Evolutionary conservation across 1,140 invertebrate species (phyloP).

Genomic region (Hesperophylax magnus): DNA sequence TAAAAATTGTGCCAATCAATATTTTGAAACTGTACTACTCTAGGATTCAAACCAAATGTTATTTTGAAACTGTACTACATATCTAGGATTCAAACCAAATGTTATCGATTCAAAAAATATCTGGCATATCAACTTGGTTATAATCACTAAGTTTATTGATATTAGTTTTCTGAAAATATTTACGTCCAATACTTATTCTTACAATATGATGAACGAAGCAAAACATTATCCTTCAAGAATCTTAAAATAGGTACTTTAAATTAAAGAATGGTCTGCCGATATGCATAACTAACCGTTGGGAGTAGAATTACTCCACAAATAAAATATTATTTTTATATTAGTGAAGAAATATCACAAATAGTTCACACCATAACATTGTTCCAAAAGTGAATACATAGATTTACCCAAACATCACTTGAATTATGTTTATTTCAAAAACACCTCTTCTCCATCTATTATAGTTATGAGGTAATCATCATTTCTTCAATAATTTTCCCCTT

Average conservation of each 20-base stretch:
- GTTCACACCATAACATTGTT: too few relatives aligned
- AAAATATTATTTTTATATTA: too few relatives aligned
- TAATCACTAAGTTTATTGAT: conserved; percentile 38
- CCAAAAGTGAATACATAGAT: too few relatives aligned
- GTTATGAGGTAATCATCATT: too few relatives aligned
- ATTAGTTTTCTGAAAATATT: conserved; percentile 12
- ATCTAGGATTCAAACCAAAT: conserved; percentile 16
- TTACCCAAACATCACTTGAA: too few relatives aligned
- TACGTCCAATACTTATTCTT: conserved; percentile 6
- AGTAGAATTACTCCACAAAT: too few relatives aligned
- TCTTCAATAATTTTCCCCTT: too few relatives aligned
- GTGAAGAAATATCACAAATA: too few relatives aligned
- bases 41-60: conserved; percentile 9
- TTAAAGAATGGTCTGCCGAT: conserved; percentile 14
- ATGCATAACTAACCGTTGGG: background rate
- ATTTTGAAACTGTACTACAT: conserved; percentile 19
- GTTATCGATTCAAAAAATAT: conserved; percentile 10
- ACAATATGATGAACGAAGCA: conserved; percentile 21
- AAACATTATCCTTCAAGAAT: conserved; percentile 8
- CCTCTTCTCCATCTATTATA: too few relatives aligned
- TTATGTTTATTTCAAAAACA: too few relatives aligned
- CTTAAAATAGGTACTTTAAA: conserved; percentile 24
- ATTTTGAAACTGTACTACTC: conserved; percentile 17
- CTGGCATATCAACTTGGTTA: conserved; percentile 20
- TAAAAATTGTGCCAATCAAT: conserved; percentile 31